A percentile compares a stretch with the other conserved stretches of the same genome.
Conservation (phyloP, 2,797 vertebrate species). For the Rhincodon typus region DNA sequence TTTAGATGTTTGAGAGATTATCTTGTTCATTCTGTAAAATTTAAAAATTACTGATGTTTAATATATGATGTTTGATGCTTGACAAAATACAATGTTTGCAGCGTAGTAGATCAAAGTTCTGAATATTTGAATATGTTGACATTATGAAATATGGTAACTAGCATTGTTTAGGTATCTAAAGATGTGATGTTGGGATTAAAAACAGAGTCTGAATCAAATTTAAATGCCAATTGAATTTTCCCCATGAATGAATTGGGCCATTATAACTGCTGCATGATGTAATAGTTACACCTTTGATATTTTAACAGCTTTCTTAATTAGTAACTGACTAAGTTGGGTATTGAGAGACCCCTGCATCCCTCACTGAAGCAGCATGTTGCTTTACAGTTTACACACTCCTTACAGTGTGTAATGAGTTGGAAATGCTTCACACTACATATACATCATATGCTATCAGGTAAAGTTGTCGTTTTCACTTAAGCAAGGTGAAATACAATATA, state of each 20-base stretch:
- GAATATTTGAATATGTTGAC: not conserved
- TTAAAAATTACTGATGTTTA: constrained; percentile 43
- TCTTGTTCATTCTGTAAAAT: not conserved
- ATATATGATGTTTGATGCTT: constrained; percentile 25
- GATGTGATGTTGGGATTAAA: not conserved
- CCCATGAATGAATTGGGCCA: not conserved
- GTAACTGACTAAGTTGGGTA: not conserved
- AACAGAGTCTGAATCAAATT: not conserved
- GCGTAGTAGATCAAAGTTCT: not conserved
- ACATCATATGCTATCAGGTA: not conserved
- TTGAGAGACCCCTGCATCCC: not conserved
- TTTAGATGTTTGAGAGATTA: not conserved
- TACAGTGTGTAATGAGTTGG: not conserved
- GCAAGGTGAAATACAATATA: not conserved
- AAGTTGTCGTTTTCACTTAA: not conserved
- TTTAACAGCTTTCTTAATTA: not conserved
- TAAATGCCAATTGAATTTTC: not conserved
- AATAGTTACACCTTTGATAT: constrained; percentile 39
- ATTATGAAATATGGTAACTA: not conserved
- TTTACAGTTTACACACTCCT: not conserved
- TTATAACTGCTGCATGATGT: not conserved
- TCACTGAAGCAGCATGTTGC: not conserved
- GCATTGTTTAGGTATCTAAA: not conserved
- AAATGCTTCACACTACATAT: not conserved
- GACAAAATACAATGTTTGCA: not conserved